phyloP scores from a whole-genome alignment of 2,797 vertebrate species.

The Echiichthys vipera region DNA sequence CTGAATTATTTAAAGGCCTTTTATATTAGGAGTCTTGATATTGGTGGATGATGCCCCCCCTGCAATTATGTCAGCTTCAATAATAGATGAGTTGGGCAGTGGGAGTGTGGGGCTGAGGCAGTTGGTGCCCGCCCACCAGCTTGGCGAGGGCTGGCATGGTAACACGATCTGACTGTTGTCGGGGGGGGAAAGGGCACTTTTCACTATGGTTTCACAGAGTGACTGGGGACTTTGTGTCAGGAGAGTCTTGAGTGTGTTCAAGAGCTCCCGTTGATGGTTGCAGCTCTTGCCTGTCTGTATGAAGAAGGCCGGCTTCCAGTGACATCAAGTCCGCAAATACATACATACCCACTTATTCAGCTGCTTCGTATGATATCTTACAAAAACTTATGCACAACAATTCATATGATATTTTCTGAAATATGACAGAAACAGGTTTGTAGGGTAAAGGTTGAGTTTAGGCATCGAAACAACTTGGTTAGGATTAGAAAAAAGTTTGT shows the following conservation, averaged over 20 bases:
- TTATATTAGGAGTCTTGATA: slow-evolving; percentile 70
- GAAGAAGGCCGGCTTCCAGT: slow-evolving; percentile 6
- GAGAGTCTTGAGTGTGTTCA: background rate
- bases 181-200: slow-evolving; percentile 29
- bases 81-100: slow-evolving; percentile 70
- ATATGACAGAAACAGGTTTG: too few species aligned
- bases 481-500: too few species aligned
- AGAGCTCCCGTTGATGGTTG: background rate
- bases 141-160: slow-evolving; percentile 55
- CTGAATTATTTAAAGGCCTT: slow-evolving; percentile 77
- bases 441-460: too few species aligned
- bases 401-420: too few species aligned
- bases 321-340: background rate
- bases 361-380: too few species aligned
- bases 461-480: too few species aligned
- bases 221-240: background rate
- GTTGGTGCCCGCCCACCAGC: slow-evolving; percentile 52
- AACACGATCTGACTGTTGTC: slow-evolving; percentile 50
- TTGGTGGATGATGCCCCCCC: slow-evolving; percentile 57
- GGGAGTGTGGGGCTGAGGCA: background rate
- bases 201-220: slow-evolving; percentile 19
- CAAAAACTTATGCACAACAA: too few species aligned
- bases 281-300: slow-evolving; percentile 41
- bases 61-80: slow-evolving; percentile 75
- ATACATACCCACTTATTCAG: slow-evolving; percentile 17